Evolutionary conservation across 1,140 invertebrate genomes (phyloP).

Genomic region (Elymnias hypermnestra): DNA sequence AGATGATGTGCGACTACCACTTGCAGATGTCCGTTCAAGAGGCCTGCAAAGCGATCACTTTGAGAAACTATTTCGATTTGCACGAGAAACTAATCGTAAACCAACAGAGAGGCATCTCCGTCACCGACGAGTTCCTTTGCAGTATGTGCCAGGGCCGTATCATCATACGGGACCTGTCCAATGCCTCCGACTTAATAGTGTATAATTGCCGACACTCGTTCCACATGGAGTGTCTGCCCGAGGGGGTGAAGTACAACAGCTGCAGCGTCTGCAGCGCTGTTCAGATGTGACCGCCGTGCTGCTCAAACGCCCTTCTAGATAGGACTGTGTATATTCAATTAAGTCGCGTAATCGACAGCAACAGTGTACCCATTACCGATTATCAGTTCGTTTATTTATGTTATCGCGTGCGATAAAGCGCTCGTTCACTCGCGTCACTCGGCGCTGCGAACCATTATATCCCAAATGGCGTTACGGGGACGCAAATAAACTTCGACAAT

Average conservation of each 20-base stretch:
- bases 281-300: conserved; percentile 45
- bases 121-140: conserved; percentile 84
- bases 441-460: too few species aligned
- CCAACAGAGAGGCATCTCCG: conserved; percentile 86
- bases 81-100: conserved; percentile 86
- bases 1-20: conserved; percentile 97
- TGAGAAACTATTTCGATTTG: conserved; percentile 93
- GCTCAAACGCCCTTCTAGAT: conserved; percentile 12
- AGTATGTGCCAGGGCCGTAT: conserved; percentile 85
- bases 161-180: conserved; percentile 79
- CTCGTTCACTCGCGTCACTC: too few species aligned
- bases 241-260: conserved; percentile 58
- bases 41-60: conserved; percentile 91
- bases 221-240: conserved; percentile 88
- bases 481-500: too few species aligned
- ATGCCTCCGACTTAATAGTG: conserved; percentile 84
- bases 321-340: conserved; percentile 19
- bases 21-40: conserved; percentile 93
- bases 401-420: too few species aligned
- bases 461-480: too few species aligned
- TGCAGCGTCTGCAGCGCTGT: conserved; percentile 80
- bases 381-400: too few species aligned
- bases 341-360: neutral
- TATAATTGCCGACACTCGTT: conserved; percentile 95
- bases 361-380: too few species aligned